These are phyloP conservation scores for Alca torda DNA, from an alignment of 2,797 vertebrate genomes.

Conservation along the genomic window DNA sequence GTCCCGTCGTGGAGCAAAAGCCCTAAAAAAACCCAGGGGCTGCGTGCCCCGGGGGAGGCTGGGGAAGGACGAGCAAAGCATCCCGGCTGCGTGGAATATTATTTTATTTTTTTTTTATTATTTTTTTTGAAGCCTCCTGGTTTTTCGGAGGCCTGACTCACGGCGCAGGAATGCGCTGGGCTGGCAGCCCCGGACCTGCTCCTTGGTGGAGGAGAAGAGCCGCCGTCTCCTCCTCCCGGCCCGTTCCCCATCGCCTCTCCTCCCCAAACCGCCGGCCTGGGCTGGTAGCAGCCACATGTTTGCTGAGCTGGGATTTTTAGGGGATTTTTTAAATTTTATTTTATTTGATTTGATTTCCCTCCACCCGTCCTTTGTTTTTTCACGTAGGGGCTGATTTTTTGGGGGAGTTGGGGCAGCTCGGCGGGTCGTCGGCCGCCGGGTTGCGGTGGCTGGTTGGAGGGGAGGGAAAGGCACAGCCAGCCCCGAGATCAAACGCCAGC, in stretches of 20 bases:
- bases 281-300: conserved; percentile 36
- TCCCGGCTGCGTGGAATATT: neutral
- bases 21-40: accelerated
- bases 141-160: conserved; percentile 54
- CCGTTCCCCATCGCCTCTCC: neutral
- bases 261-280: neutral
- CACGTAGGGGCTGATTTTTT: neutral
- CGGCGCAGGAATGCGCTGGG: conserved; percentile 34
- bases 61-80: neutral
- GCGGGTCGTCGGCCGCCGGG: neutral
- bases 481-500: neutral
- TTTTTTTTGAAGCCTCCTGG: conserved; percentile 35
- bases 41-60: neutral
- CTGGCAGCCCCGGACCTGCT: conserved; percentile 59
- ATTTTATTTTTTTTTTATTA: neutral
- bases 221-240: neutral
- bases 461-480: neutral
- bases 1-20: neutral
- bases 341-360: neutral
- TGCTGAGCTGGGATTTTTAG: conserved; percentile 51
- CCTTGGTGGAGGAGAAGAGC: neutral
- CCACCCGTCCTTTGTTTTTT: neutral
- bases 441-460: neutral
- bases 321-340: neutral
- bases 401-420: neutral